Percentiles rank a stretch among this genome's conserved stretches.
Conservation (phyloP, 2,113 vertebrate species). For the Cairina moschata region DNA sequence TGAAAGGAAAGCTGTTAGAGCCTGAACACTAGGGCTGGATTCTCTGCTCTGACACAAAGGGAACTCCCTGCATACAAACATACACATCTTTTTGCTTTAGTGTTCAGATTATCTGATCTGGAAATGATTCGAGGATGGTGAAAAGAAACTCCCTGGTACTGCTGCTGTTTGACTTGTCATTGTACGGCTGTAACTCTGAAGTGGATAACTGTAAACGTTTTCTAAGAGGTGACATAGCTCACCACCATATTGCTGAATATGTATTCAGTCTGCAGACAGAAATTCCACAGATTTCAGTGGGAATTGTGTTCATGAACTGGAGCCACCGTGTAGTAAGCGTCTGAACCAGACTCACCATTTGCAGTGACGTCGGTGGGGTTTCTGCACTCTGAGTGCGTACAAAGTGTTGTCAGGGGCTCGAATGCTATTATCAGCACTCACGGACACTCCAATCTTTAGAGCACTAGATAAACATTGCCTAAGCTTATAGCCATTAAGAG, state of each 20-base stretch:
- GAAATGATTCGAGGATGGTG: background rate
- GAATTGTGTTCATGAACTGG: background rate
- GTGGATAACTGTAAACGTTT: background rate
- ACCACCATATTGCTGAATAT: background rate
- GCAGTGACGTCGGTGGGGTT: background rate
- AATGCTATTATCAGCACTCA: background rate
- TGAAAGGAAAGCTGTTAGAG: background rate
- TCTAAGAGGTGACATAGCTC: background rate
- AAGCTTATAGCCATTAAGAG: background rate
- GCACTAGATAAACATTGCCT: background rate
- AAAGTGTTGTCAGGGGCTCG: background rate
- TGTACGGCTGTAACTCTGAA: background rate
- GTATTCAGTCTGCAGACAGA: background rate
- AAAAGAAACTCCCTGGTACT: background rate
- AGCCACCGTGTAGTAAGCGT: background rate
- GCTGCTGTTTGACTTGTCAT: background rate
- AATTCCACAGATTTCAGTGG: background rate
- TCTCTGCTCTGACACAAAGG: background rate
- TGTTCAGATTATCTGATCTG: background rate
- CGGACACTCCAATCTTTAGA: background rate
- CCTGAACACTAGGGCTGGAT: background rate
- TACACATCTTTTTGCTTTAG: background rate
- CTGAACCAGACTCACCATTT: background rate
- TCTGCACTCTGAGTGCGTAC: background rate
- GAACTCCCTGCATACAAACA: background rate